Evolutionary conservation across 2,113 vertebrate genomes (phyloP).

Genomic region (Sus scrofa): DNA sequence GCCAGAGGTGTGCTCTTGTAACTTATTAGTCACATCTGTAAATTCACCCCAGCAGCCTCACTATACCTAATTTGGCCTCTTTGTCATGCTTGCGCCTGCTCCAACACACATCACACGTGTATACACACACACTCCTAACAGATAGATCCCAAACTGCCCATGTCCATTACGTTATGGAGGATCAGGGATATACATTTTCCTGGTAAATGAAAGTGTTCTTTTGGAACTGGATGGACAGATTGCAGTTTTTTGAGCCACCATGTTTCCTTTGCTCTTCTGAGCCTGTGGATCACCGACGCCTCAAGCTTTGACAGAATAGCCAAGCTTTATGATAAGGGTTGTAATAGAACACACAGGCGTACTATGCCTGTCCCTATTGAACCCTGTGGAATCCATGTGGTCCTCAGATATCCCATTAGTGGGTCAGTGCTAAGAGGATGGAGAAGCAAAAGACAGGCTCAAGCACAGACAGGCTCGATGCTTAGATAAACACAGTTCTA

Average conservation of each 20-base stretch:
- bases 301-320: neutral
- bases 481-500: neutral
- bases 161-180: neutral
- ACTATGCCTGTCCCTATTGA: neutral
- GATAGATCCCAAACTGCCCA: neutral
- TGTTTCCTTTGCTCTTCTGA: neutral
- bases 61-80: neutral
- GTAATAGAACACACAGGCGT: neutral
- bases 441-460: slow-evolving; percentile 10
- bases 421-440: neutral
- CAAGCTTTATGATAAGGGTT: slow-evolving; percentile 4
- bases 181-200: neutral
- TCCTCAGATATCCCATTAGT: neutral
- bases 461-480: neutral
- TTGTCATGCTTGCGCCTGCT: neutral
- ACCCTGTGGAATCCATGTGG: neutral
- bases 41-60: neutral
- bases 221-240: neutral
- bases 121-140: neutral
- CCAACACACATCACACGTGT: neutral
- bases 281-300: neutral
- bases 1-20: slow-evolving; percentile 62
- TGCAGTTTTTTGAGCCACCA: neutral
- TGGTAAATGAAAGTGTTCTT: neutral
- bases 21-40: slow-evolving; percentile 56